Base-by-base conservation (phyloP, 2,888 invertebrate genomes). In the Chirona hameri region DNA sequence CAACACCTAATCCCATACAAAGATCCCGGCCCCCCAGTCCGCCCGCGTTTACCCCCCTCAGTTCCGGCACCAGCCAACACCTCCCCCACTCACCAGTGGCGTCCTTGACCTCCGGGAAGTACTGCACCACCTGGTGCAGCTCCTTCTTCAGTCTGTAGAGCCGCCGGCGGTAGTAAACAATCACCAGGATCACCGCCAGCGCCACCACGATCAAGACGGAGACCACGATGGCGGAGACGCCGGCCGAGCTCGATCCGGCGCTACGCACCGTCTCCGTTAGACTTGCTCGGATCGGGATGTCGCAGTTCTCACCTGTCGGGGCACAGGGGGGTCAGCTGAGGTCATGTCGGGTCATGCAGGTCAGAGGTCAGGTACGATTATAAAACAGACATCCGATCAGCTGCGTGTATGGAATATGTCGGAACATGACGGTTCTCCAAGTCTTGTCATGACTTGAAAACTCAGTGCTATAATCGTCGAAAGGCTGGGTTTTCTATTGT, bases 81-180 rank as follows among this genome's bases (percentile, higher is more conserved):
- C 39, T 0, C 31, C 5, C 15, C 15, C 31, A 18, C 76, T 10
- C 76, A 76, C 76, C 76, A 21, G 76, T 46, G 46, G 46, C 46
- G 9, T 76, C 46, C 29, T 80, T 48, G 4, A 0, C n/a, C 29
- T 80, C 80, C 24, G 80, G 80, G 52, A 80, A 80, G 52, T 80
- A 80, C 80, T 80, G 80, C 27, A 80, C 80, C 27, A 76, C 82
- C 83, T 82, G 79, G 81, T 81, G 18, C 81, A 79, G 29, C 81
- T 83, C 81, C 29, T 83, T 84, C 39, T 85, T 85, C 83, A 81
- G 52, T 48, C 81, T 27, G 60, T 83, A 69, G 31, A 82, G 72
- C 21, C 82, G 72, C 12, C 76, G 57, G 29, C 79, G 69, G 76
- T 79, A 82, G 76, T 83, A 83, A 18, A 83, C 60, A 39, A 81